Base-by-base conservation (phyloP, 92 coral and sea anemone genomes). In the Diadumene lineata region DNA sequence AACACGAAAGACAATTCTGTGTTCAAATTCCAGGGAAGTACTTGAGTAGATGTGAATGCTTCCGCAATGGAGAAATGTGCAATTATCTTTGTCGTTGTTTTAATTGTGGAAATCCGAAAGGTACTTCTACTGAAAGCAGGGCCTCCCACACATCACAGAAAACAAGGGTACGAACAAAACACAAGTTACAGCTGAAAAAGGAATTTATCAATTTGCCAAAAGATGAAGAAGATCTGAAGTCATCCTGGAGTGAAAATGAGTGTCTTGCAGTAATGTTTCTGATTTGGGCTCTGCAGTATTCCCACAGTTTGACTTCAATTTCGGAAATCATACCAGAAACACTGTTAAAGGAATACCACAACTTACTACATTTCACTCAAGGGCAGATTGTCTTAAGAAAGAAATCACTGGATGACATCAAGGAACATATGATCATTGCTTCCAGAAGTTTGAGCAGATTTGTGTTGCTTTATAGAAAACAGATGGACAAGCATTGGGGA, bases 11-110 rank as follows among this genome's bases (percentile, higher is more conserved):
- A 64, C 68, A 75, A 33, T 87, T 87, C 73, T 87, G 92, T 74
- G 75, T 83, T 48, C 79, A 81, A 10, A 56, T 83, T 31, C 77
- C 76, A 33, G 88, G 88, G 33, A 77, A 78, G 23, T 83, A 87
- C 72, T 70, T 78, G 10, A 87, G 85, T 1, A 87, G 92, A 33
- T 87, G 92, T 43, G 88, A 81, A 64, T 87, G 92, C 43, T 87
- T 58, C 80, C 81, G 92, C 43, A 79, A 79, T 79, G 88, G 88
- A 24, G 79, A 77, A 25, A 82, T 81, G 23, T 87, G 92, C 44
- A 78, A 82, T 50, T 75, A 83, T 76, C 64, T 79, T 34, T 87
- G 92, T 31, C 92, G 92, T 53, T 87, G 92, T 50, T 78, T 66
- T 81, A 77, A 78, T 43, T 87, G 92, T 68, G 74, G 80, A 32